phyloP scores from a whole-genome alignment of 2,797 vertebrate genomes.

The Hydrolagus colliei region DNA sequence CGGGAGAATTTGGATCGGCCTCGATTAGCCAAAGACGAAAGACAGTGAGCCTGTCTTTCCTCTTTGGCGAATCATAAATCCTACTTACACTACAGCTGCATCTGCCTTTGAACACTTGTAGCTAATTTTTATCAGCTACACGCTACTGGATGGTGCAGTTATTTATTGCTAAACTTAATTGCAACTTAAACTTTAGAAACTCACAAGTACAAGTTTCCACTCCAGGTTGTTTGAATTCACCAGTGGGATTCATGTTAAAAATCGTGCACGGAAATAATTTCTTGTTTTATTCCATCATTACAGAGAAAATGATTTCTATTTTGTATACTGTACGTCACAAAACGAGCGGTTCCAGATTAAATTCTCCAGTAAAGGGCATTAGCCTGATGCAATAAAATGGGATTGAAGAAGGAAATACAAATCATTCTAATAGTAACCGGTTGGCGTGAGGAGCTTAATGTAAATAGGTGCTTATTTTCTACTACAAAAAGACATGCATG shows the following conservation, averaged over 20 bases:
- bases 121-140: background rate
- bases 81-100: background rate
- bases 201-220: background rate
- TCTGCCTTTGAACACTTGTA: background rate
- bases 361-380: background rate
- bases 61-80: background rate
- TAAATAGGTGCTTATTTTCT: background rate
- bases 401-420: background rate
- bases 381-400: background rate
- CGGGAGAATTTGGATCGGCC: background rate
- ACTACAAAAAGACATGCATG: background rate
- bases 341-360: too few relatives aligned
- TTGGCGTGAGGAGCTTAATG: background rate
- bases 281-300: too few relatives aligned
- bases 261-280: background rate
- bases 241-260: background rate
- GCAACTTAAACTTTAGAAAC: background rate
- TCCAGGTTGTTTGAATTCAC: background rate
- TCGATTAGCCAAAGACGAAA: background rate
- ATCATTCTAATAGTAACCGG: background rate
- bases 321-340: background rate
- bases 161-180: background rate
- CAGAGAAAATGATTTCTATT: slow-evolving; percentile 8
- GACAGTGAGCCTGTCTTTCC: background rate
- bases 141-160: background rate